Evolutionary conservation across 2,797 vertebrate species (phyloP).

Genomic region (Neomorphus geoffroyi): DNA sequence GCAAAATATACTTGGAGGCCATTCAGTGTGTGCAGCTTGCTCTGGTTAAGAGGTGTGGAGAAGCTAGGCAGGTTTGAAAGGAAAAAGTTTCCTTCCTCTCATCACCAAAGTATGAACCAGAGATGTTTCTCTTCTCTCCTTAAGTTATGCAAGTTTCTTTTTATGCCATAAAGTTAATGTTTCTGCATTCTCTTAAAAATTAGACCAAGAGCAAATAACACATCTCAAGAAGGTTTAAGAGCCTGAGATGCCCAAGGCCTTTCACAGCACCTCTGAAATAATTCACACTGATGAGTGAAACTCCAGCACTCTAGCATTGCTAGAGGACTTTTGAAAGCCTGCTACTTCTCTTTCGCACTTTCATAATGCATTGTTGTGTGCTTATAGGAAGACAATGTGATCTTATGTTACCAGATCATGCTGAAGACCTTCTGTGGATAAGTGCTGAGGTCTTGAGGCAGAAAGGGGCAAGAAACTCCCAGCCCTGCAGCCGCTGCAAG

Average conservation of each 20-base stretch:
- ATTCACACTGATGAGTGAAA: background rate
- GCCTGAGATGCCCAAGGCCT: background rate
- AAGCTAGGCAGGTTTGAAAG: background rate
- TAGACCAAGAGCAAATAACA: background rate
- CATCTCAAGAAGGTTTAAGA: background rate
- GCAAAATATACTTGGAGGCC: background rate
- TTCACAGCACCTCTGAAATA: background rate
- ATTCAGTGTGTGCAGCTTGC: background rate
- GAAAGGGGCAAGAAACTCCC: background rate
- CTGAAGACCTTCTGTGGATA: background rate
- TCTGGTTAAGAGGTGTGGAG: background rate
- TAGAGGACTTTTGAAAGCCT: background rate
- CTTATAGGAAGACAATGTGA: background rate
- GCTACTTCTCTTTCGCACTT: background rate
- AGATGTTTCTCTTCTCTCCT: background rate
- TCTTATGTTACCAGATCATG: rapidly evolving
- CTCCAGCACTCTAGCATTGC: background rate
- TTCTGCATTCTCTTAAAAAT: background rate
- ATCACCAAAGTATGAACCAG: background rate
- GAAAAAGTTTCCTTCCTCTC: background rate
- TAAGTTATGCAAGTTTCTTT: background rate
- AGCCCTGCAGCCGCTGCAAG: background rate
- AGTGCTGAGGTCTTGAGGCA: background rate
- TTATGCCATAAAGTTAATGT: background rate
- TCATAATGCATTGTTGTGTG: background rate